Percentiles rank a stretch among this genome's conserved stretches.
phyloP scores from a whole-genome alignment of 2,797 vertebrate species.

The Megalops cyprinoides region DNA sequence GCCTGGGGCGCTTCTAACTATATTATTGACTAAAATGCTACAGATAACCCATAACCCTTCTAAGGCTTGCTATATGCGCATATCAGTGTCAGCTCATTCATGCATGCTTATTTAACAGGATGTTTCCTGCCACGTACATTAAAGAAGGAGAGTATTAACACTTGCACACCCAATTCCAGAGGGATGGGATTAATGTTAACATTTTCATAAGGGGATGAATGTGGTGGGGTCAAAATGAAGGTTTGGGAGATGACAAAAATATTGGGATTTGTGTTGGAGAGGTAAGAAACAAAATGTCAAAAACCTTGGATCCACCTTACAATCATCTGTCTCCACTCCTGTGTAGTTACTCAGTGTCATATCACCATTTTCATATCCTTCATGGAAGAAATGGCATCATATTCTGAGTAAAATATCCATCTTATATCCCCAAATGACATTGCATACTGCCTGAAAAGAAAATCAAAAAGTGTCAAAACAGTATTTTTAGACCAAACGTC shows the following conservation, averaged over 20 bases:
- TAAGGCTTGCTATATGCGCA: not conserved
- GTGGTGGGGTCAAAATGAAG: not conserved
- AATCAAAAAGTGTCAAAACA: not conserved
- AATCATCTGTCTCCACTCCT: not conserved
- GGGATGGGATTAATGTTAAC: conserved; percentile 20
- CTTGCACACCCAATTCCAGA: not conserved
- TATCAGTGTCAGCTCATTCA: not conserved
- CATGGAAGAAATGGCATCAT: not conserved
- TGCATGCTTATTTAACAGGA: not conserved
- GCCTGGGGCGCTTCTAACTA: conserved; percentile 27
- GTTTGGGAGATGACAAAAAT: conserved; percentile 11
- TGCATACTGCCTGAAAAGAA: not conserved
- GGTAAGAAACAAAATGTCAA: conserved; percentile 7
- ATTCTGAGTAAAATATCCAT: not conserved
- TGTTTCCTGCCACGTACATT: not conserved
- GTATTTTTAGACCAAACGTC: no score
- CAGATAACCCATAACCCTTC: not conserved
- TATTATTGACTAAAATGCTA: conserved; percentile 17
- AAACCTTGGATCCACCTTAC: not conserved
- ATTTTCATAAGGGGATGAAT: not conserved
- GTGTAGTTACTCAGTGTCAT: not conserved
- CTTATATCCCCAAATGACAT: not conserved
- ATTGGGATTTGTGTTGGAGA: conserved; percentile 26
- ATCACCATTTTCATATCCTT: not conserved
- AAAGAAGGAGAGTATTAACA: not conserved